Conservation (phyloP, 2,113 vertebrate genomes). For the Python bivittatus region DNA sequence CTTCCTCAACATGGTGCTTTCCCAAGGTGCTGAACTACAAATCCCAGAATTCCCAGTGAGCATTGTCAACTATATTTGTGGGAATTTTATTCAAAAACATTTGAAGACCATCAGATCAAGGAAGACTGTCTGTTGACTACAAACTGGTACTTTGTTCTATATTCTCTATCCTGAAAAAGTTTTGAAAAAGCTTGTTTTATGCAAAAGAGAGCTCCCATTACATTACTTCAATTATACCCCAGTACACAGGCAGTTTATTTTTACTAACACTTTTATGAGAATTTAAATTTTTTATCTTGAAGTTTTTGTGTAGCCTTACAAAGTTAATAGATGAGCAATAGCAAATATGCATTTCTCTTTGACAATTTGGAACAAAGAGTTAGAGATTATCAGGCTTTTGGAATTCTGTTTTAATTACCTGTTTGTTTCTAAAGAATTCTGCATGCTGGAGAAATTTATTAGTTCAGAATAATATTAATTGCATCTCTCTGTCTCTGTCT, state of each 20-base stretch:
- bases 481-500: conserved; percentile 21
- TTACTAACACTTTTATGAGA: not conserved
- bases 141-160: not conserved
- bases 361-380: conserved; percentile 35
- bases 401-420: conserved; percentile 20
- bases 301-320: not conserved
- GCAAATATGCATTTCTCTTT: not conserved
- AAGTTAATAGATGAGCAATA: not conserved
- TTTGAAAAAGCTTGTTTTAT: not conserved
- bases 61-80: not conserved
- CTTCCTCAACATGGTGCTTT: not conserved
- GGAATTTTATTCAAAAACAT: not conserved
- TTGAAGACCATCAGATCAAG: not conserved
- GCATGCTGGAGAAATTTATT: conserved; percentile 32
- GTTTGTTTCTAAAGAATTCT: conserved; percentile 52
- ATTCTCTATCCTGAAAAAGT: not conserved
- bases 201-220: not conserved
- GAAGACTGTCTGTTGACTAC: not conserved
- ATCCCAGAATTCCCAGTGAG: not conserved
- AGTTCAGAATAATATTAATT: conserved; percentile 43
- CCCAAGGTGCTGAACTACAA: not conserved
- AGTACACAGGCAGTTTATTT: not conserved
- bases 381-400: not conserved
- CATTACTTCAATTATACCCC: not conserved
- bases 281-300: not conserved